Evolutionary conservation across 2,888 invertebrate species (phyloP), one percentile per base, ranked within the genome.

Genomic region (Chloromyia formosa): DNA sequence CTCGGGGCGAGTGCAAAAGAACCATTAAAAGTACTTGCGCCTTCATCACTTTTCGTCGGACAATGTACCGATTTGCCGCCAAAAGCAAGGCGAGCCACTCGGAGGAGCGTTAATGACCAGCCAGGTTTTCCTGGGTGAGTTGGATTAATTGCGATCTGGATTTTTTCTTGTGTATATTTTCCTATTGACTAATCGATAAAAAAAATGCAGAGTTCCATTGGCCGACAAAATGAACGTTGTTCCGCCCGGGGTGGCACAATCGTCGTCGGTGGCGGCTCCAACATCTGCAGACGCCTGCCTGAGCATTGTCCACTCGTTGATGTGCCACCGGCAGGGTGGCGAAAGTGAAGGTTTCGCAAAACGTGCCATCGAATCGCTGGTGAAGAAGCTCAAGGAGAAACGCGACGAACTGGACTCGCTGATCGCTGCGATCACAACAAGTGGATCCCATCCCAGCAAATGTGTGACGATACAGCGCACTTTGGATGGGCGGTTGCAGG

Each of bases 381-480:
- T 99, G 0, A 99, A 99, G 86, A 99, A 99, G 84, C 86, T 99
- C 42, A 99, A 99, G 88, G 99, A 99, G 86, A 99, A 99, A 84
- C 88, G 98, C 75, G 98, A 98, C 86, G 99, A 99, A 86, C 86
- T 99, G 80, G 98, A 99, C 85, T 97, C 96, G 78, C 87, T 99
- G 77, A 98, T 99, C 80, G 96, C 97, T 42, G 97, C 98, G n/a
- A 97, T 99, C 73, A 97, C 98, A 2, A 97, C 98, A 14, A 98
- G 96, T 86, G 99, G 99, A 66, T 95, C 96, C 22, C 97, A 97
- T 84, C 97, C 95, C 0, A 96, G 97, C 83, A 98, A 97, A 89
- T 99, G 99, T 88, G 98, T 99, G 27, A 99, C 99, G 0, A 99
- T 99, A 82, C 98, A 97, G 83, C 89, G 99, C 80, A 99, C 99